A percentile compares a stretch with the other conserved stretches of the same genome.
phyloP scores from a whole-genome alignment of 1,140 invertebrate species.

The Bicyclus anynana region DNA sequence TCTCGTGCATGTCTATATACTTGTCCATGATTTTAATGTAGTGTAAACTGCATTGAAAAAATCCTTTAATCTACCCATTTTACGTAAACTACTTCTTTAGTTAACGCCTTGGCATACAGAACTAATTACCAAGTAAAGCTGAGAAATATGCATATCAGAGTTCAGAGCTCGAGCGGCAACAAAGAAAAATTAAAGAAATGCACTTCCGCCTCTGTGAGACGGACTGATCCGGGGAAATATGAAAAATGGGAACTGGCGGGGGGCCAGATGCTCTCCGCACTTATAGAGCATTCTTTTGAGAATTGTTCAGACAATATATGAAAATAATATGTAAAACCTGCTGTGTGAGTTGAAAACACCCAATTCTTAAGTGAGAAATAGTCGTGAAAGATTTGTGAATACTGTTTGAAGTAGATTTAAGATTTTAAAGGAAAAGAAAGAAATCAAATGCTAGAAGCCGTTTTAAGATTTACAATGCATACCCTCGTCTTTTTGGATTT shows the following conservation, averaged over 20 bases:
- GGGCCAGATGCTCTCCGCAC: conserved; percentile 15
- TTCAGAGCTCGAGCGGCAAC: background rate
- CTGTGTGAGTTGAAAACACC: background rate
- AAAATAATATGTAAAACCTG: conserved; percentile 13
- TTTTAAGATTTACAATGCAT: background rate
- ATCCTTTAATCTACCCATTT: no score
- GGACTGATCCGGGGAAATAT: conserved; percentile 24
- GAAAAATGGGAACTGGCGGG: conserved; percentile 20
- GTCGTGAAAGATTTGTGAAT: background rate
- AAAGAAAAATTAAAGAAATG: conserved; percentile 19
- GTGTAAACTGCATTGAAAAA: no score
- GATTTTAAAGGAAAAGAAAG: no score
- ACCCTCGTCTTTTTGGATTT: background rate
- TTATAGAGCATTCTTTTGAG: conserved; percentile 12
- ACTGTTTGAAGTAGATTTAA: background rate
- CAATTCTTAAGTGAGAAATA: background rate
- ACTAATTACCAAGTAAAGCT: background rate
- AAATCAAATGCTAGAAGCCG: background rate
- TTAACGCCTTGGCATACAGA: no score
- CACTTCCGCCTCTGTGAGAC: conserved; percentile 16
- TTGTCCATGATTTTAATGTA: no score
- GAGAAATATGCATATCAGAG: background rate
- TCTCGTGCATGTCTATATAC: no score
- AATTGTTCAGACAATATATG: conserved; percentile 10
- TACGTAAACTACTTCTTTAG: no score